These are phyloP conservation scores for Darevskia mixta DNA, from an alignment of 2,797 vertebrate genomes.

Conservation along the genomic window DNA sequence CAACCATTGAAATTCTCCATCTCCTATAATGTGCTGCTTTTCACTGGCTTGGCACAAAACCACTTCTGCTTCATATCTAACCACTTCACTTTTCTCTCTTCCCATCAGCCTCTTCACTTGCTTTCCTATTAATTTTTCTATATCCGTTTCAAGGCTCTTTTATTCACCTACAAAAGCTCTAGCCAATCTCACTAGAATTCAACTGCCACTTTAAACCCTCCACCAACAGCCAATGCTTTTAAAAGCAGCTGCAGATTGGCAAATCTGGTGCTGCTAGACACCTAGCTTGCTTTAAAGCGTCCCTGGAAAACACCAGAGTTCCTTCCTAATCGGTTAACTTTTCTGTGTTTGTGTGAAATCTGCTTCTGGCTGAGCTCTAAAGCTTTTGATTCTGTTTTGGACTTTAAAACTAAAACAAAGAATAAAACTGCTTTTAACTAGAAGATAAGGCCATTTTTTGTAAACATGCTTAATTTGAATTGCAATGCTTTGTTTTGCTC, in stretches of 20 bases:
- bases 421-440: constrained; percentile 44
- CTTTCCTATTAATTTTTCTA: background rate
- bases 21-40: rapidly evolving
- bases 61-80: background rate
- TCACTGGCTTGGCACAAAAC: background rate
- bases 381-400: constrained; percentile 16
- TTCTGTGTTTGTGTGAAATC: background rate
- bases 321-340: rapidly evolving
- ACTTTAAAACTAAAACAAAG: constrained; percentile 43
- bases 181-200: constrained; percentile 24
- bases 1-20: background rate
- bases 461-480: background rate
- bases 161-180: constrained; percentile 42
- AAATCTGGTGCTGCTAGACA: constrained; percentile 1
- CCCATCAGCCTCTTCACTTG: constrained; percentile 3
- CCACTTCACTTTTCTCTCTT: background rate
- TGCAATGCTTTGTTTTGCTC: background rate
- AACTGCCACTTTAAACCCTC: background rate
- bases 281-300: background rate
- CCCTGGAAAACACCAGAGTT: rapidly evolving
- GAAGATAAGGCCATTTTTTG: background rate
- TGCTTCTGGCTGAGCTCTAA: constrained; percentile 33
- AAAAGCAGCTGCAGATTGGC: background rate
- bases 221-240: constrained; percentile 18
- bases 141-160: constrained; percentile 18